phyloP scores from a whole-genome alignment of 92 coral and sea anemone genomes.

The Epizoanthus scotinus region DNA sequence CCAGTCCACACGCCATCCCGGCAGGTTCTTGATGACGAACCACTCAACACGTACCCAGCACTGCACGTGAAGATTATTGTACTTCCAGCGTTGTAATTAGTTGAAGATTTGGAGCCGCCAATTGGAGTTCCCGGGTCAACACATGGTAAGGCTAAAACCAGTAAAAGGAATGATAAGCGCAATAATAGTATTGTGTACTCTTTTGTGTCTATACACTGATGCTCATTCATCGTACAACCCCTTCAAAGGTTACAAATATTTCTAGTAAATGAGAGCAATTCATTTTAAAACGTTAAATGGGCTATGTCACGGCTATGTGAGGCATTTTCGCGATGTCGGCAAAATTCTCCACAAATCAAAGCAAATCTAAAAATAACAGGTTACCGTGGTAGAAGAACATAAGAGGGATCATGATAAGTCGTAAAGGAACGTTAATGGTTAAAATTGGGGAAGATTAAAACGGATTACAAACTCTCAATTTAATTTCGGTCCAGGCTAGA shows the following conservation, averaged over 20 bases:
- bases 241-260: background rate
- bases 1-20: slow-evolving; percentile 79
- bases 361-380: no score
- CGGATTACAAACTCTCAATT: no score
- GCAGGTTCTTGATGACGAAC: slow-evolving; percentile 71
- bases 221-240: background rate
- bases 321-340: no score
- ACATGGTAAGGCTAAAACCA: slow-evolving; percentile 70
- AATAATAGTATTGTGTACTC: background rate
- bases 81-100: slow-evolving; percentile 69
- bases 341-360: no score
- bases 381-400: no score
- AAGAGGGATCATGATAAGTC: no score
- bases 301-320: no score
- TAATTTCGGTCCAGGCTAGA: no score
- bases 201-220: no score
- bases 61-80: slow-evolving; percentile 66
- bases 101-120: slow-evolving; percentile 68
- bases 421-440: no score
- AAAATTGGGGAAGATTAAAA: no score
- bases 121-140: slow-evolving; percentile 77
- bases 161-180: background rate
- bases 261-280: background rate
- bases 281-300: no score
- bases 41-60: slow-evolving; percentile 67